Percentiles rank a stretch among this genome's conserved stretches.
These are phyloP conservation scores for Sebastes itinus DNA, from an alignment of 2,797 vertebrate genomes.

Conservation along the genomic window DNA sequence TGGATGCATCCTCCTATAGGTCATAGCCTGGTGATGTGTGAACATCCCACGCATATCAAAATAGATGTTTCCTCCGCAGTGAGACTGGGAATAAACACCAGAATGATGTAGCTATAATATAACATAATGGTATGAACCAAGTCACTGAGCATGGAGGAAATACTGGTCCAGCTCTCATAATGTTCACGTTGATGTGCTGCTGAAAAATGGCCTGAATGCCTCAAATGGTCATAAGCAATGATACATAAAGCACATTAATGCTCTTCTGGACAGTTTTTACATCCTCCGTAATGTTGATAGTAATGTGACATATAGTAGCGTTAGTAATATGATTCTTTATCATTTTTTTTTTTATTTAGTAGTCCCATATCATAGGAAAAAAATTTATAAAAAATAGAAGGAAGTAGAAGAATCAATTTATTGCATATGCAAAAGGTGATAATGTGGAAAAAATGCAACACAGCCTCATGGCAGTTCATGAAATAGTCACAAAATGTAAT, in stretches of 20 bases:
- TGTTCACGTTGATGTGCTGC: neutral
- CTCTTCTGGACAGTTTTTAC: neutral
- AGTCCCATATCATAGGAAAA: neutral
- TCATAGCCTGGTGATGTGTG: conserved; percentile 6
- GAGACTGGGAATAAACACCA: conserved; percentile 10
- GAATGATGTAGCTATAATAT: neutral
- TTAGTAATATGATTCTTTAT: neutral
- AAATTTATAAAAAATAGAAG: neutral
- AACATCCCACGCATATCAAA: conserved; percentile 28
- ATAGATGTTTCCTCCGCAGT: conserved; percentile 7
- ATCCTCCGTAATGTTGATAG: neutral
- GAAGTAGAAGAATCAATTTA: neutral
- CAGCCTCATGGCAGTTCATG: too few species aligned
- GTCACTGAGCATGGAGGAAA: conserved; percentile 1
- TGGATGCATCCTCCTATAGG: conserved; percentile 24
- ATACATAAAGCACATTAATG: neutral
- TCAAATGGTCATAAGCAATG: neutral
- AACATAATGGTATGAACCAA: neutral
- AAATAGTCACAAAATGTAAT: too few species aligned
- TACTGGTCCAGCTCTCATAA: neutral
- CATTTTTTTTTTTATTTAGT: neutral
- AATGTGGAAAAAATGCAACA: too few species aligned
- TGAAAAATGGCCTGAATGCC: neutral
- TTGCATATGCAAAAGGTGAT: too few species aligned
- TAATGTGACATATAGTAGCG: neutral